phyloP scores from a whole-genome alignment of 2,113 vertebrate species.

The Stercorarius parasiticus region DNA sequence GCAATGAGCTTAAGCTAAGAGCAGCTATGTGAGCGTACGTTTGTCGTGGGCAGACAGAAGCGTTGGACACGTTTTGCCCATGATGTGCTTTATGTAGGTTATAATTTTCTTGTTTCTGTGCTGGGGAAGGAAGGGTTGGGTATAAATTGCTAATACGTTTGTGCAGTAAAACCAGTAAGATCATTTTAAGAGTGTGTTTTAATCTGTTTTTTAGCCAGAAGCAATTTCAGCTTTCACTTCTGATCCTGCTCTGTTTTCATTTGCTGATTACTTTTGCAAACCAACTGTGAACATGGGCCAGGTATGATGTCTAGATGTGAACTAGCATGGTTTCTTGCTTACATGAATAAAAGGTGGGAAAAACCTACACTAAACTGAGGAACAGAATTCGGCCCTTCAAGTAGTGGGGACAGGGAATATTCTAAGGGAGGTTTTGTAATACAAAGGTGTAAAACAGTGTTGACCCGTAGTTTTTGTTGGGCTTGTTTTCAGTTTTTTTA shows the following conservation, averaged over 20 bases:
- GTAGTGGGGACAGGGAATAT: neutral
- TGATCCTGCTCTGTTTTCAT: constrained; percentile 91
- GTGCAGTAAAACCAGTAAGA: neutral
- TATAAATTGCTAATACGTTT: neutral
- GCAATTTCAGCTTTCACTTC: constrained; percentile 95
- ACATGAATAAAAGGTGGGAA: neutral
- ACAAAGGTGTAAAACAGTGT: neutral
- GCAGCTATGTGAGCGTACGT: accelerated
- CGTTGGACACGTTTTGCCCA: accelerated
- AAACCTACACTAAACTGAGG: neutral
- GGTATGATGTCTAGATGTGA: constrained; percentile 43
- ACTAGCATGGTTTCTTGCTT: neutral
- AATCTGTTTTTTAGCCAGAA: constrained; percentile 84
- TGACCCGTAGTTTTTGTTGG: neutral
- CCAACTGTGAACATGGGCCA: constrained; percentile 83
- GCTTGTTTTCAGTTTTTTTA: neutral
- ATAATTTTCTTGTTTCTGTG: neutral
- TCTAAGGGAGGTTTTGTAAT: neutral
- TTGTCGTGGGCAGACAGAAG: neutral
- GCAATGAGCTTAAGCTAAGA: neutral
- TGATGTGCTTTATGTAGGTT: neutral
- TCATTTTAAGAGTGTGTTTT: neutral
- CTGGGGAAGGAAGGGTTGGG: neutral
- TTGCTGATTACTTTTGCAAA: constrained; percentile 95
- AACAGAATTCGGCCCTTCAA: neutral